phyloP scores from a whole-genome alignment of 1,140 invertebrate species.

The Whitmania pigra region DNA sequence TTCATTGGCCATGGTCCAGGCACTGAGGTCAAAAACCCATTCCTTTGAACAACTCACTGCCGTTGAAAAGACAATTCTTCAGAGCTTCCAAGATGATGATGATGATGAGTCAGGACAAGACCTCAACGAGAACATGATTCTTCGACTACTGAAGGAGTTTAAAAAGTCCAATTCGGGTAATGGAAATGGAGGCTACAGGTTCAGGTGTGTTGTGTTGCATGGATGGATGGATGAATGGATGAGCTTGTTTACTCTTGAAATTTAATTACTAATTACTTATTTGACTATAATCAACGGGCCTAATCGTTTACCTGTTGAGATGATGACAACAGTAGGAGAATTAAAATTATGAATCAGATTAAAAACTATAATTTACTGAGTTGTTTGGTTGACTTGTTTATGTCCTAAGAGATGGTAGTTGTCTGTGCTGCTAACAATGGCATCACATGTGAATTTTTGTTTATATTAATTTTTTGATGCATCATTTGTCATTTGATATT shows the following conservation, averaged over 20 bases:
- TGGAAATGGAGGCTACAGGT: background rate
- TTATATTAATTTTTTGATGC: no score
- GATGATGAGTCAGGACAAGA: background rate
- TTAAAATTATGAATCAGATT: no score
- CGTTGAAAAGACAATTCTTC: constrained; percentile 12
- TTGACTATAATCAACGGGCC: no score
- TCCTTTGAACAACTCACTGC: constrained; percentile 24
- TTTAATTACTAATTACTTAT: no score
- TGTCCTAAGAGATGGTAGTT: background rate
- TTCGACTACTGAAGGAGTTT: background rate
- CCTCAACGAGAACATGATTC: background rate
- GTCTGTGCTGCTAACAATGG: background rate
- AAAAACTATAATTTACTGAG: no score
- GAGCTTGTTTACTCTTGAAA: no score
- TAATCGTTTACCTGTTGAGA: no score
- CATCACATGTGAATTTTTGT: no score
- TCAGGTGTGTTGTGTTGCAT: no score
- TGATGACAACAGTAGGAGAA: no score
- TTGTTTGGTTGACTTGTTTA: background rate
- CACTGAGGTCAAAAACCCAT: constrained; percentile 18
- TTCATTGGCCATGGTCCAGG: constrained; percentile 33
- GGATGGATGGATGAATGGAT: no score
- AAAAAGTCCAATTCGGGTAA: background rate
- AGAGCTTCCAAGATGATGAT: background rate
- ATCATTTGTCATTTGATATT: no score